Percentiles rank a stretch among this genome's conserved stretches.
These are phyloP conservation scores for Brachymystax lenok DNA, from an alignment of 2,797 vertebrate species.

Conservation along the genomic window DNA sequence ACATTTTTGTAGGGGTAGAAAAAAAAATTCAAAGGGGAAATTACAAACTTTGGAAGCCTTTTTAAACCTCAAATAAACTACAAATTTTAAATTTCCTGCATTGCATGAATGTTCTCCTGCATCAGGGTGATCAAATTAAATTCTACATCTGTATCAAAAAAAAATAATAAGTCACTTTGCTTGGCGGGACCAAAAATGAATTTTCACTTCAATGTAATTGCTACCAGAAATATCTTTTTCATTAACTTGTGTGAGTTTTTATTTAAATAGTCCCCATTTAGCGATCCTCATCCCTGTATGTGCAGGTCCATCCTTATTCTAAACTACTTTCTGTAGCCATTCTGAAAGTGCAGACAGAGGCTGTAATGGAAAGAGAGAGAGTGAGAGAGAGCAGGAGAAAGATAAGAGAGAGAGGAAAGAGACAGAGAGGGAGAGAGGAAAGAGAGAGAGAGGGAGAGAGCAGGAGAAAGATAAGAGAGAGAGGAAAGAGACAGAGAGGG, in stretches of 20 bases:
- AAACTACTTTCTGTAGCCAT: constrained; percentile 27
- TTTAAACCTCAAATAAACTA: no score
- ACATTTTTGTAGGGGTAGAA: no score
- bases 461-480: no score
- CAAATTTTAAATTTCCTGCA: no score
- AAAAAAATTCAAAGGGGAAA: no score
- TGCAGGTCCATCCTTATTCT: constrained; percentile 31
- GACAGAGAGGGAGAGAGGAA: neutral
- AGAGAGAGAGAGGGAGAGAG: constrained; percentile 1
- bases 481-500: neutral
- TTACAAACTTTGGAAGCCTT: no score
- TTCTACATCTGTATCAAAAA: no score
- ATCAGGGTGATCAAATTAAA: no score
- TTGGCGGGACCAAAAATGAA: neutral
- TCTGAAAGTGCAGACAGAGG: constrained; percentile 49
- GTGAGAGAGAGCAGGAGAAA: constrained; percentile 25
- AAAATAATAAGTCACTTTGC: neutral
- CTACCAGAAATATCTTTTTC: constrained; percentile 12
- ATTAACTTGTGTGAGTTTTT: constrained; percentile 32
- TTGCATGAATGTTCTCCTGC: no score
- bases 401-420: constrained; percentile 22
- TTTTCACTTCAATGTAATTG: constrained; percentile 9
- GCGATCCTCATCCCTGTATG: constrained; percentile 12
- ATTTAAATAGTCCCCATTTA: constrained; percentile 37
- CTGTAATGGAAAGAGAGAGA: constrained; percentile 44